phyloP scores from a whole-genome alignment of 2,113 vertebrate species.

The Pantherophis guttatus region DNA sequence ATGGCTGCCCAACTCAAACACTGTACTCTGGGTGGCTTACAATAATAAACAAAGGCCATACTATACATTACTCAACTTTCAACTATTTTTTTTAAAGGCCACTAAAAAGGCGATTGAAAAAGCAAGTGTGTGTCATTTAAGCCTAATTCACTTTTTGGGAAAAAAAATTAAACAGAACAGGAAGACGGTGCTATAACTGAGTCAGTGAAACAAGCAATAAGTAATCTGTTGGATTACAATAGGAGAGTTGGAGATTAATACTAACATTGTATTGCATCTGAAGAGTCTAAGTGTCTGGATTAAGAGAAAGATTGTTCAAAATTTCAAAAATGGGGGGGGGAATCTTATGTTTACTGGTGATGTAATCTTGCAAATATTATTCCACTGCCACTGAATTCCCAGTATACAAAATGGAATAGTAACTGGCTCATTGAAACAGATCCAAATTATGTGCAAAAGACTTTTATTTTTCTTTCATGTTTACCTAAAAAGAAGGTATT shows the following conservation, averaged over 20 bases:
- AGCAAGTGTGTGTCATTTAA: background rate
- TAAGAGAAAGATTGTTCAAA: slow-evolving; percentile 43
- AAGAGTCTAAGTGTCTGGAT: slow-evolving; percentile 40
- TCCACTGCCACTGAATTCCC: slow-evolving; percentile 1
- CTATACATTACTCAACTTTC: background rate
- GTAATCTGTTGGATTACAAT: slow-evolving; percentile 31
- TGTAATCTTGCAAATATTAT: slow-evolving; percentile 10
- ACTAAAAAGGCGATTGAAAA: background rate
- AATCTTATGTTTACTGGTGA: background rate
- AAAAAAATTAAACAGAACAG: background rate
- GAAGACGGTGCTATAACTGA: background rate
- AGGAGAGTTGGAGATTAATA: slow-evolving; percentile 47
- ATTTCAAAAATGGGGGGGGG: background rate
- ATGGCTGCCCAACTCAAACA: background rate
- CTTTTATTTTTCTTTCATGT: background rate
- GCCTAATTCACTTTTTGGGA: background rate
- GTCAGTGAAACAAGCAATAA: slow-evolving; percentile 20
- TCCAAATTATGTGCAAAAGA: background rate
- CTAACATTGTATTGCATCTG: slow-evolving; percentile 20
- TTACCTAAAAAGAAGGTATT: slow-evolving; percentile 30
- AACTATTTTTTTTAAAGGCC: background rate
- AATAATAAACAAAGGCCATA: background rate
- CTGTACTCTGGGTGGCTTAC: background rate
- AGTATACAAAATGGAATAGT: background rate
- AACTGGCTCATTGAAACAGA: slow-evolving; percentile 8